phyloP scores from a whole-genome alignment of 1,140 invertebrate genomes.

The Battus philenor region DNA sequence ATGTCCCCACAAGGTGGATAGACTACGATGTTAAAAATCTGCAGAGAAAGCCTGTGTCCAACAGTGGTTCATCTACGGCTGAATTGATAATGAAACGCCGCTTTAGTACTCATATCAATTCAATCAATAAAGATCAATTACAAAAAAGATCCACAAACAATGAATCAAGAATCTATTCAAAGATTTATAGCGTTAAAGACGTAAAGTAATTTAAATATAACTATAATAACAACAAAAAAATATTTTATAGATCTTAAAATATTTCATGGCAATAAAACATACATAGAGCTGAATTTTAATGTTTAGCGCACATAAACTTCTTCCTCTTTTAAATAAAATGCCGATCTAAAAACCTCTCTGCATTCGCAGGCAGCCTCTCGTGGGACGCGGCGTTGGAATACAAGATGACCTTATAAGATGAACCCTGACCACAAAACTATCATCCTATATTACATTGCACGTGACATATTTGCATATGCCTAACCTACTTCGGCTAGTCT shows the following conservation, averaged over 20 bases:
- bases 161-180: too few species aligned
- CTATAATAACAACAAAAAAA: too few species aligned
- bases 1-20: too few species aligned
- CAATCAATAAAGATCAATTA: too few species aligned
- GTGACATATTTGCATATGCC: conserved; percentile 4
- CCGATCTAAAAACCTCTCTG: conserved; percentile 14
- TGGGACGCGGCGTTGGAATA: conserved; percentile 12
- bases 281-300: background rate
- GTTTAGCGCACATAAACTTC: background rate
- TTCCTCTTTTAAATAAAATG: conserved; percentile 13
- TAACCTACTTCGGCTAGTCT: background rate
- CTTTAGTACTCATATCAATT: too few species aligned
- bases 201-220: too few species aligned
- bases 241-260: background rate
- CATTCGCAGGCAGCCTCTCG: conserved; percentile 14
- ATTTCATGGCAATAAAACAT: background rate
- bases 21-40: too few species aligned
- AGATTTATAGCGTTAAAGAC: too few species aligned
- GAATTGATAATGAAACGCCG: too few species aligned
- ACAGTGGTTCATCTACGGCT: too few species aligned
- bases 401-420: conserved; percentile 15
- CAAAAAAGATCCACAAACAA: too few species aligned
- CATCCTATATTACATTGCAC: conserved; percentile 8
- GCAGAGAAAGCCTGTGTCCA: too few species aligned
- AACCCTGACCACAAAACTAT: conserved; percentile 12